A percentile compares a stretch with the other conserved stretches of the same genome.
These are phyloP conservation scores for Andrena minutula DNA, from an alignment of 2,888 invertebrate genomes.

Conservation along the genomic window DNA sequence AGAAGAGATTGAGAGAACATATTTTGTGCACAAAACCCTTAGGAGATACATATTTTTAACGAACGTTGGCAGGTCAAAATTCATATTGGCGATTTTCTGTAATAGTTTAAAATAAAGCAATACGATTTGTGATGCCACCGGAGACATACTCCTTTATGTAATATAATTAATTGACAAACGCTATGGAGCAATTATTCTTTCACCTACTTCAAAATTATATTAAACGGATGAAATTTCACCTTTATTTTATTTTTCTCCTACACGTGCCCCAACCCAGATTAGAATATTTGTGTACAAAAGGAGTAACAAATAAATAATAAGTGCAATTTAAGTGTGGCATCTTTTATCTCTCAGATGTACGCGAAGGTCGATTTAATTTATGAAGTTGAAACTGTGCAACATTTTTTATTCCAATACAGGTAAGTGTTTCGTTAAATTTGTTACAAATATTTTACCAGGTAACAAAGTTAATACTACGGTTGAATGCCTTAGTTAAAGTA, in stretches of 20 bases:
- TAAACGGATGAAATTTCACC: background rate
- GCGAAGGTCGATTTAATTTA: background rate
- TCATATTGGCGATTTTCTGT: background rate
- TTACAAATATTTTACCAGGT: background rate
- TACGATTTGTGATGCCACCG: constrained; percentile 13
- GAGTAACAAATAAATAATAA: background rate
- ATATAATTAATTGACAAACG: constrained; percentile 17
- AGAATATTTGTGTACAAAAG: background rate
- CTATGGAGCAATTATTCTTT: background rate
- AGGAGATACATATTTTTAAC: constrained; percentile 44
- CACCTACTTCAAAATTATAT: background rate
- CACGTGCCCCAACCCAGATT: background rate
- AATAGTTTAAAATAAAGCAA: constrained; percentile 29
- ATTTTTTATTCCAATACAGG: background rate
- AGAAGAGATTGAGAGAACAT: constrained; percentile 35
- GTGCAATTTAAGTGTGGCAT: background rate
- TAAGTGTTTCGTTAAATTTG: constrained; percentile 26
- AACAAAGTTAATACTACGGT: background rate
- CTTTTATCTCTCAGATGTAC: no score
- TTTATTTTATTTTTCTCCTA: background rate
- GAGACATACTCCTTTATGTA: constrained; percentile 21
- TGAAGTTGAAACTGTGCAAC: background rate
- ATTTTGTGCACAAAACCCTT: constrained; percentile 44
- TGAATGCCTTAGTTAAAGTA: background rate
- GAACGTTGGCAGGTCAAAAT: constrained; percentile 9